These are phyloP conservation scores for Mimumesa dahlbomi DNA, from an alignment of 2,888 invertebrate species.

Conservation along the genomic window DNA sequence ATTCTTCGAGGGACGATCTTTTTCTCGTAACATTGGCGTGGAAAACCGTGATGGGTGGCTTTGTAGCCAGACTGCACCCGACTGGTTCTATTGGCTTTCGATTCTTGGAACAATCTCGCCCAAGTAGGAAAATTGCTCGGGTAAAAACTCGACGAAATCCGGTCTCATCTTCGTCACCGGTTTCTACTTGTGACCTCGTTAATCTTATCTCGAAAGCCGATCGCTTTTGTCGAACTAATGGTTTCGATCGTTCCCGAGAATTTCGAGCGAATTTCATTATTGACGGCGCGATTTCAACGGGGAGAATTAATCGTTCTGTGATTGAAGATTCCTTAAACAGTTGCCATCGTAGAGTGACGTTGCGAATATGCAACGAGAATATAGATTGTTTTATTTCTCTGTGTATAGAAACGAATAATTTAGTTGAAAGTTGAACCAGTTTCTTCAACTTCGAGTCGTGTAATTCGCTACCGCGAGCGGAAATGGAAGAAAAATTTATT, in stretches of 20 bases:
- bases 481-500: too few relatives aligned
- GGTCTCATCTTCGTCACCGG: constrained; percentile 40
- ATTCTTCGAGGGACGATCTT: constrained; percentile 1
- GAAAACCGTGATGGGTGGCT: constrained; percentile 47
- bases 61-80: neutral
- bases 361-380: neutral
- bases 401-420: neutral
- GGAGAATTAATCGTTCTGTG: neutral
- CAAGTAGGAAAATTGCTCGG: constrained; percentile 45
- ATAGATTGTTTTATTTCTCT: neutral
- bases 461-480: too few relatives aligned
- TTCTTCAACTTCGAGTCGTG: neutral
- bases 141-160: constrained; percentile 25
- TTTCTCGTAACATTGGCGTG: constrained; percentile 37
- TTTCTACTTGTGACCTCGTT: constrained; percentile 48
- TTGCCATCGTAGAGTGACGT: neutral
- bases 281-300: neutral
- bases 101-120: constrained; percentile 40
- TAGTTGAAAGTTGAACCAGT: neutral
- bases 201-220: constrained; percentile 29
- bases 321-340: neutral
- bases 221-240: constrained; percentile 34
- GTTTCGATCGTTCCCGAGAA: neutral
- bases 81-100: constrained; percentile 49
- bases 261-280: neutral